A percentile compares a stretch with the other conserved stretches of the same genome.
Evolutionary conservation across 1,140 invertebrate species (phyloP).

Genomic region (Cyclina sinensis): DNA sequence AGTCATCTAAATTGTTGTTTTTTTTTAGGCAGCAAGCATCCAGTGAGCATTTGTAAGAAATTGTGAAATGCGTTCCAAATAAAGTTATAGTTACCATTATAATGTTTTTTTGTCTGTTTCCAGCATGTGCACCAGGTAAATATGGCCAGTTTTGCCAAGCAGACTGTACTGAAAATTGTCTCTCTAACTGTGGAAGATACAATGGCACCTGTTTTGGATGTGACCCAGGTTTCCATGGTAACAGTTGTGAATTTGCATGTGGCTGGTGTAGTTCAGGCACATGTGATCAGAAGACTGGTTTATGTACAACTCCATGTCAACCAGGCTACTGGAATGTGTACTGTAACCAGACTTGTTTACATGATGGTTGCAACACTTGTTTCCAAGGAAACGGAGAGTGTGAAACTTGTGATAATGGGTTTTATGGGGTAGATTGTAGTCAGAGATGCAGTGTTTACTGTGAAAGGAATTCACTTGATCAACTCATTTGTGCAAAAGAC

Average conservation of each 20-base stretch:
- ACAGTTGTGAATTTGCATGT: background rate
- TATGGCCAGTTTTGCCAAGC: constrained; percentile 42
- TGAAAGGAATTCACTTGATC: background rate
- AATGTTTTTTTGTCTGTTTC: background rate
- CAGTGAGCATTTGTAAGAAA: no score
- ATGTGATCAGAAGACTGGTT: constrained; percentile 33
- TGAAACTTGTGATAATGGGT: constrained; percentile 36
- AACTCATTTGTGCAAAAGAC: constrained; percentile 8
- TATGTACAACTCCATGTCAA: constrained; percentile 1
- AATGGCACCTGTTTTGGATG: constrained; percentile 22
- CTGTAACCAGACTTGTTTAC: constrained; percentile 34
- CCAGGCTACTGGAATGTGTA: constrained; percentile 14
- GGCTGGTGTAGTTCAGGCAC: constrained; percentile 11
- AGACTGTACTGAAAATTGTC: constrained; percentile 24
- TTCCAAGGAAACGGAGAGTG: constrained; percentile 19
- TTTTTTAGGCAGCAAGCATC: no score
- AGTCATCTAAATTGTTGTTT: no score
- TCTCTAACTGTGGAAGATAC: constrained; percentile 28
- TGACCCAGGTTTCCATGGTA: constrained; percentile 17
- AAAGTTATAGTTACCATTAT: no score
- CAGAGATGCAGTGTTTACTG: constrained; percentile 38
- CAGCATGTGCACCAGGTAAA: constrained; percentile 39
- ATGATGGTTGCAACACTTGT: constrained; percentile 18
- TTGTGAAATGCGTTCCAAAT: background rate
- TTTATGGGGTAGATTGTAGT: constrained; percentile 12